These are phyloP conservation scores for Megatriorchis doriae DNA, from an alignment of 2,113 vertebrate species.

Conservation along the genomic window DNA sequence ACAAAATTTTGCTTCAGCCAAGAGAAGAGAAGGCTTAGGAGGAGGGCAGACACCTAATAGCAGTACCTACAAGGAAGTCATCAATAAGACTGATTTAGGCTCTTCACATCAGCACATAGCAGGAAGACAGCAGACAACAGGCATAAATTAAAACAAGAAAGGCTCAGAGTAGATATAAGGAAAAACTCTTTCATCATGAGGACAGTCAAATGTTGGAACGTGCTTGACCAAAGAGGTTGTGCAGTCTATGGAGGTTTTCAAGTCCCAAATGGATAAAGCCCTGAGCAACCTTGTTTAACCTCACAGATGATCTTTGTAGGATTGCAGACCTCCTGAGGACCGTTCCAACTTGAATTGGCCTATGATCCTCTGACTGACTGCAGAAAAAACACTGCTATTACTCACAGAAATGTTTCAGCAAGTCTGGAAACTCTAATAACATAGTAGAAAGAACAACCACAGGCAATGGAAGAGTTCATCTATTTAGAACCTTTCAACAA, in stretches of 20 bases:
- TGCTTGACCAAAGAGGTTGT: not conserved
- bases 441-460: not conserved
- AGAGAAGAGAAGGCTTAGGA: not conserved
- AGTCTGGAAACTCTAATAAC: not conserved
- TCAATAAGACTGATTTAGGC: not conserved
- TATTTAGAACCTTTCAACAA: not conserved
- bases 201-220: not conserved
- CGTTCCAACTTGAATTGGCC: not conserved
- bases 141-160: not conserved
- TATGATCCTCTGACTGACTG: not conserved
- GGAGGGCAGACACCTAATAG: not conserved
- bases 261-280: not conserved
- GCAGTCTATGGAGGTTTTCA: not conserved
- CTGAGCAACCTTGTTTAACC: not conserved
- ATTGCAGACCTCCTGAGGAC: not conserved
- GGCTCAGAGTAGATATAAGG: not conserved
- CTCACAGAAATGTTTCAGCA: not conserved
- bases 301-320: not conserved
- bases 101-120: not conserved
- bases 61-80: not conserved
- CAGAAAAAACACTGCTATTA: not conserved
- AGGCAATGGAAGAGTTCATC: not conserved
- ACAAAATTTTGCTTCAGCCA: not conserved
- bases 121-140: not conserved
- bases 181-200: not conserved